Percentiles rank a stretch among this genome's conserved stretches.
These are phyloP conservation scores for Burhinus oedicnemus DNA, from an alignment of 2,113 vertebrate species.

Conservation along the genomic window DNA sequence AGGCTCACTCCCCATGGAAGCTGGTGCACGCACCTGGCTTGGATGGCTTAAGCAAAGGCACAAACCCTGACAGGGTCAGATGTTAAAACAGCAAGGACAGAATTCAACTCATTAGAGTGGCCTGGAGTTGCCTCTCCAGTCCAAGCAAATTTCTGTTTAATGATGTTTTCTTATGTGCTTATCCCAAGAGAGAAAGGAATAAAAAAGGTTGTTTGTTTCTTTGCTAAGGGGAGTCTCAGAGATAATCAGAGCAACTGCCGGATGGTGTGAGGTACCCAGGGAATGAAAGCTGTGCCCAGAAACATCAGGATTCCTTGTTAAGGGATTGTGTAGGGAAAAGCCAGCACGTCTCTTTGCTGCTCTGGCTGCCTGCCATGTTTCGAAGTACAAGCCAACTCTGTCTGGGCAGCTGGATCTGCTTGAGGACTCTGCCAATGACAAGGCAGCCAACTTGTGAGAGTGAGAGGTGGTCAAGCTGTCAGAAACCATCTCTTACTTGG, in stretches of 20 bases:
- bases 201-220: background rate
- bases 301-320: slow-evolving; percentile 59
- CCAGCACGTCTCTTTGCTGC: slow-evolving; percentile 19
- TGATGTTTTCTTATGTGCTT: background rate
- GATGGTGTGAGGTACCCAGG: background rate
- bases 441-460: slow-evolving; percentile 36
- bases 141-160: background rate
- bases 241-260: background rate
- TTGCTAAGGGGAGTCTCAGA: background rate
- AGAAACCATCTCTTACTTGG: background rate
- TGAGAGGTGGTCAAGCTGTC: slow-evolving; percentile 37
- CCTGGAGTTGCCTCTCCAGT: background rate
- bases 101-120: background rate
- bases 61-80: background rate
- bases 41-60: background rate
- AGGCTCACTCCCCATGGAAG: background rate
- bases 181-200: background rate
- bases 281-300: slow-evolving; percentile 12
- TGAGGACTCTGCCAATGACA: slow-evolving; percentile 28
- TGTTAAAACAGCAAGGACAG: background rate
- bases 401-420: slow-evolving; percentile 56
- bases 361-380: slow-evolving; percentile 41
- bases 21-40: background rate
- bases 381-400: background rate
- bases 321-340: background rate